Evolutionary conservation across 2,797 vertebrate species (phyloP), one percentile per base, ranked within the genome.

Genomic region (Aphelocoma californica): DNA sequence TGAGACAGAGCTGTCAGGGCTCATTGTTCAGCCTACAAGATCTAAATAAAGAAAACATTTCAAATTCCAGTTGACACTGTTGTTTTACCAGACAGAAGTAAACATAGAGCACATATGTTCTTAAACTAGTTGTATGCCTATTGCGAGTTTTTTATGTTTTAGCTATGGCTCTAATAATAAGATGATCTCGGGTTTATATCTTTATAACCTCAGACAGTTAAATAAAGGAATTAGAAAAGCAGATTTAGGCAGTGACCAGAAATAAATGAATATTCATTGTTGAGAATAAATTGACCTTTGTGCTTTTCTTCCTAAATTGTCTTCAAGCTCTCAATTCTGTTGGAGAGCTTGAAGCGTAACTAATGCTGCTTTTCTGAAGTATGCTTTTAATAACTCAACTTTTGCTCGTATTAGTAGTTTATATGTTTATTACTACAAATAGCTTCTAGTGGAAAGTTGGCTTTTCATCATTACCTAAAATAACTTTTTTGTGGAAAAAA

Each of bases 31-130:
- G 91, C 81, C 88, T 90, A 56, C 62, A 60, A 95, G 88, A 81
- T 92, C 95, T 92, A 96, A 97, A 97, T 93, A 97, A 96, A 96
- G 96, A 96, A 97, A 97, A 96, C 95, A 96, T 93, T 97, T 96
- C 91, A 89, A 81, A 95, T 93, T 86, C 91, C 94, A 86, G 32
- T 69, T 70, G 85, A 81, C 26, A 18, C 92, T 86, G 78, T 91
- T 91, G 82, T 95, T 92, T 92, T 87, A 83, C 89, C 86, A 86
- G 64, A 72, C 50, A 93, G 94, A 93, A 94, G 88, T 31, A 88
- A 94, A 95, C 89, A 81, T 11, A 38, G 65, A 65, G 72, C 48
- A 42, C 71, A 7, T n/a, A 57, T 10, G 28, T 69, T 90, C 92
- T 92, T 51, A 56, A 42, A 75, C 53, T 47, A 23, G 5, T 67